phyloP scores from a whole-genome alignment of 2,113 vertebrate genomes.

The Toxotes chatareus region DNA sequence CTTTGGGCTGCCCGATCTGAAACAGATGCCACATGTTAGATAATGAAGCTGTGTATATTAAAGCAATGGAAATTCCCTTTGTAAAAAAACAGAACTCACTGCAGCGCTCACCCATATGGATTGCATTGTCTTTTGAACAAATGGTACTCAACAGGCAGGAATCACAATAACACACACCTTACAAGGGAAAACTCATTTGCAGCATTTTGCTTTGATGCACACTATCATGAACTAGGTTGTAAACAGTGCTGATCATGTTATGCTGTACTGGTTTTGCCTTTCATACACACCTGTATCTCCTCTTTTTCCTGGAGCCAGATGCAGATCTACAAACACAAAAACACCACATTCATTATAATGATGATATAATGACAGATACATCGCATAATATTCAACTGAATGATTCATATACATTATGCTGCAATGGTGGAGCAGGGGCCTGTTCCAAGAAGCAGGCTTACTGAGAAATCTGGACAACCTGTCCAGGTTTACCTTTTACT shows the following conservation, averaged over 20 bases:
- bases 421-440: neutral
- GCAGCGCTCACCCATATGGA: constrained; percentile 30
- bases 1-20: constrained; percentile 93
- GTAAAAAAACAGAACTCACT: constrained; percentile 20
- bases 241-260: neutral
- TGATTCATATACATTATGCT: constrained; percentile 1
- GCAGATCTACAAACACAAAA: constrained; percentile 87
- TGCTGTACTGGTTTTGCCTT: neutral
- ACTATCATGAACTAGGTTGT: neutral
- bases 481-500: neutral
- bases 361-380: neutral
- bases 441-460: neutral
- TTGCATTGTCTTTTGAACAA: constrained; percentile 46
- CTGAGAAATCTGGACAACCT: neutral
- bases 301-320: constrained; percentile 93
- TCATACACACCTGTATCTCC: constrained; percentile 91
- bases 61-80: constrained; percentile 28
- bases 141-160: constrained; percentile 41
- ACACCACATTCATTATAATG: constrained; percentile 3
- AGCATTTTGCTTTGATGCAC: neutral
- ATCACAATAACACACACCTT: constrained; percentile 13
- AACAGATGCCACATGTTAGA: constrained; percentile 46
- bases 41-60: constrained; percentile 23
- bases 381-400: constrained; percentile 5
- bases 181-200: constrained; percentile 1